Evolutionary conservation across 2,888 invertebrate genomes (phyloP), one percentile per base, ranked within the genome.

Genomic region (Rotaria macrura): DNA sequence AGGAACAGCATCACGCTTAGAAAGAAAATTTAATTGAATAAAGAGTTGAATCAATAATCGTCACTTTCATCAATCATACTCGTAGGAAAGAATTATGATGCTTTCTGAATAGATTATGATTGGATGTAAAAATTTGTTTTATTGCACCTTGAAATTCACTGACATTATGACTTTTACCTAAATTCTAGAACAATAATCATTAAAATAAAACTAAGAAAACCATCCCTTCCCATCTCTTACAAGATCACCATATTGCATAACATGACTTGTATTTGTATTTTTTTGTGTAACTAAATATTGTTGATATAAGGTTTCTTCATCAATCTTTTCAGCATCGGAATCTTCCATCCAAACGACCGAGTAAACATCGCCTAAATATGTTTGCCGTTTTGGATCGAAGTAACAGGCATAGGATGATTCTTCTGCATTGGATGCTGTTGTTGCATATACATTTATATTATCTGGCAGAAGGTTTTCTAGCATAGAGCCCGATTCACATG

Each of bases 401-500:
- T 93, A 93, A 87, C 93, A 93, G 83, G 93, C 93, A 88, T 92
- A 93, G 0, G 93, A 93, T 14, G 92, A 92, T 88, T 93, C 93
- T n/a, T 91, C 88, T 2, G 91, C 89, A 88, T 93, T 93, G 29
- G 93, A 92, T 52, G 93, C 93, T 20, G 93, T 93, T 83, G 93
- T 92, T 7, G 92, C 93, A 89, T 92, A 93, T 84, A 93, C 93
- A 88, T 92, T 92, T 87, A 92, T 90, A 88, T 92, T 89, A 34
- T 90, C 89, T 0, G 92, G 91, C 43, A 93, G 89, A 23, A 93
- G 88, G 49, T 91, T 89, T 65, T 92, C 90, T 89, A 93, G 93
- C 92, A 93, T 93, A 9, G 93, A 93, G 29, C 93, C 93, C 54
- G 93, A 92, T 88, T 93, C 92, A 89, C 93, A 93, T 4, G 93